Evolutionary conservation across 2,113 vertebrate genomes (phyloP).

Genomic region (Podocnemis expansa): DNA sequence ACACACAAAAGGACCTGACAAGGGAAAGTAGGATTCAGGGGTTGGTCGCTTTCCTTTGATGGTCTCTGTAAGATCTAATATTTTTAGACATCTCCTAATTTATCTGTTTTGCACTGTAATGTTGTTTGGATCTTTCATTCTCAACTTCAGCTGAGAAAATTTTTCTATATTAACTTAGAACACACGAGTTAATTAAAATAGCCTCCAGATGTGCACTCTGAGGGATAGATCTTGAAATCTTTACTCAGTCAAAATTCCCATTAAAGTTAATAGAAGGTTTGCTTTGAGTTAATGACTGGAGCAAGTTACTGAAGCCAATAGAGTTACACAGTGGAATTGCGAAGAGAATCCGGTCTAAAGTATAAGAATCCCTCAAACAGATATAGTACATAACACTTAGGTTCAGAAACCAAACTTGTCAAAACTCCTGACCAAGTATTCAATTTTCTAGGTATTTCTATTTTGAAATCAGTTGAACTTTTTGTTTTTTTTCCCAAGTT

Average conservation of each 20-base stretch:
- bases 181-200: not conserved
- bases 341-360: not conserved
- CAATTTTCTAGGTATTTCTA: too few relatives aligned
- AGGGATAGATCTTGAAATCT: rapidly evolving
- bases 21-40: not conserved
- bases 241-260: not conserved
- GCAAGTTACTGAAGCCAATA: not conserved
- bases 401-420: not conserved
- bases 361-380: not conserved
- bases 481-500: not conserved
- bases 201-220: not conserved
- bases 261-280: not conserved
- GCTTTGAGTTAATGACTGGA: not conserved
- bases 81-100: not conserved
- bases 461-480: rapidly evolving
- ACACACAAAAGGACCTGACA: not conserved
- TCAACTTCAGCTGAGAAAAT: not conserved
- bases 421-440: not conserved
- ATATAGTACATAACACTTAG: not conserved
- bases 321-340: not conserved
- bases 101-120: not conserved
- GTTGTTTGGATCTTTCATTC: not conserved
- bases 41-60: not conserved
- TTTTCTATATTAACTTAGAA: not conserved
- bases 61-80: not conserved